Base-by-base conservation (phyloP, 2,888 invertebrate species). In the Tiphia femorata region DNA sequence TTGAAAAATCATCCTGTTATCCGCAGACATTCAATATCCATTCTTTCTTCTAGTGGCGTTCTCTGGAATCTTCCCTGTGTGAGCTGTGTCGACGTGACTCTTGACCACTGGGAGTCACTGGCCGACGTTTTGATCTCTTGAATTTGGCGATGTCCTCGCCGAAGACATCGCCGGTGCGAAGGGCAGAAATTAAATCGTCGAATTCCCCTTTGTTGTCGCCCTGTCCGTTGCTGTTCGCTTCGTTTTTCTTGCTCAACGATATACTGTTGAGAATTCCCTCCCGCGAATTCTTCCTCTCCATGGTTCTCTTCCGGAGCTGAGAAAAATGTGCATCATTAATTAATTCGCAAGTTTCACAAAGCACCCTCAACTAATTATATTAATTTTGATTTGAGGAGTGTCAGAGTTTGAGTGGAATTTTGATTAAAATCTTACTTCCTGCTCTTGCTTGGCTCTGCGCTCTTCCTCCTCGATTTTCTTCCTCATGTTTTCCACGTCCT, bases 81-180 rank as follows among this genome's bases (percentile, higher is more conserved):
- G 87, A 84, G 62, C 88, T 88, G 71, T 89, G 89, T 44, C 87
- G 80, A 1, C 90, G 85, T 0, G 91, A 89, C 56, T 88, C 89
- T 38, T 87, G 87, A 10, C 83, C 82, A 48, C 86, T 84, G 0
- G 85, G 84, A 1, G 86, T 85, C 2, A 89, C 86, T 23, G 90
- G 86, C 27, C 90, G 87, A 72, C 91, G 90, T 65, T 92, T 87
- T 40, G 91, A 92, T 50, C 93, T 85, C 73, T 93, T 92, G 78
- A 96, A 94, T 84, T 97, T 97, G 49, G 96, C 96, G 75, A 97
- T 94, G 80, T 97, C 97, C 79, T 97, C 97, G 0, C 96, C 96
- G 78, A 97, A 97, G 0, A 97, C 96, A 77, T 97, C 96, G 0
- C 97, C 97, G 0, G 97, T 97, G 57, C 97, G 85, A 47, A 97